phyloP scores from a whole-genome alignment of 1,140 invertebrate genomes.

The Euglossa dilemma region DNA sequence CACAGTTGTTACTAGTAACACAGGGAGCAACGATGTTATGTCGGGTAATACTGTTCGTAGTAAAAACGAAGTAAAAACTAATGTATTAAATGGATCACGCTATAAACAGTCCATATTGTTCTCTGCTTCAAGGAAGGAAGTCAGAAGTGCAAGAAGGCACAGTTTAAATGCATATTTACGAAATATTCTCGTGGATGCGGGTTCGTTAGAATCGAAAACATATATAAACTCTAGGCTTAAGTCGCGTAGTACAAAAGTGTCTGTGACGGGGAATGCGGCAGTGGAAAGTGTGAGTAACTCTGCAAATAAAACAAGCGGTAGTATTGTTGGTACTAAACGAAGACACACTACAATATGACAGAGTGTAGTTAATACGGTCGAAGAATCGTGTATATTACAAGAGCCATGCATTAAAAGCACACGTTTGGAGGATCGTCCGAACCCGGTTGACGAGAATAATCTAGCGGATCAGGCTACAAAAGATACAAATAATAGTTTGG shows the following conservation, averaged over 20 bases:
- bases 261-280: background rate
- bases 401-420: constrained; percentile 75
- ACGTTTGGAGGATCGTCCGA: constrained; percentile 74
- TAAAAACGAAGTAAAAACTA: constrained; percentile 24
- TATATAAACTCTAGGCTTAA: constrained; percentile 65
- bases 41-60: constrained; percentile 8
- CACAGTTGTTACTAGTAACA: constrained; percentile 4
- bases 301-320: constrained; percentile 2
- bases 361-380: constrained; percentile 26
- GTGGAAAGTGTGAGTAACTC: constrained; percentile 34
- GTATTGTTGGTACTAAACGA: constrained; percentile 57
- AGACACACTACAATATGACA: constrained; percentile 71
- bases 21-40: background rate
- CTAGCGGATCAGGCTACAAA: constrained; percentile 71
- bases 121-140: constrained; percentile 1
- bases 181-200: constrained; percentile 8
- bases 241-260: constrained; percentile 40
- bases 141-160: constrained; percentile 46
- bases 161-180: constrained; percentile 44
- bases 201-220: constrained; percentile 49
- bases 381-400: constrained; percentile 41
- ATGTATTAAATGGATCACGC: constrained; percentile 36
- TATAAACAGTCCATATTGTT: constrained; percentile 54
- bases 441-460: constrained; percentile 77
- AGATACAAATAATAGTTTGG: constrained; percentile 67